Evolutionary conservation across 1,140 invertebrate species (phyloP).

Genomic region (Hyles vespertilio): DNA sequence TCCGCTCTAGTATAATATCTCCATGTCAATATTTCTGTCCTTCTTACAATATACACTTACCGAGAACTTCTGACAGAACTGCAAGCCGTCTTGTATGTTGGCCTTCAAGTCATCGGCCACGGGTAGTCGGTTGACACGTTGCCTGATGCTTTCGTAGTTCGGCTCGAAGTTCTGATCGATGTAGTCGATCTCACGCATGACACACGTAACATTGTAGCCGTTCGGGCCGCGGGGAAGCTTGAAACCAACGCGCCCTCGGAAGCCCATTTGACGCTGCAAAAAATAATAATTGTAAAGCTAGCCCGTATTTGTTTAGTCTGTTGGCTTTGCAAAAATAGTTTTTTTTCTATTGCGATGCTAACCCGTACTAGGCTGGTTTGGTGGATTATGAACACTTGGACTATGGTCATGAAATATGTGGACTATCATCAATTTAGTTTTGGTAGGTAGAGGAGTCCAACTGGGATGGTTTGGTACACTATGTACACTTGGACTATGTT

Average conservation of each 20-base stretch:
- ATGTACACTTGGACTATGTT: too few relatives aligned
- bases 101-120: conserved; percentile 77
- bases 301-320: too few relatives aligned
- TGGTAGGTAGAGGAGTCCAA: too few relatives aligned
- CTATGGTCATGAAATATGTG: too few relatives aligned
- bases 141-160: conserved; percentile 78
- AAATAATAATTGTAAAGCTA: neutral
- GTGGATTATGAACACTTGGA: too few relatives aligned
- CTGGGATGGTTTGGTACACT: too few relatives aligned
- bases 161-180: conserved; percentile 80
- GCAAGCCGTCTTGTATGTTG: conserved; percentile 79
- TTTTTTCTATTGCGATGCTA: too few relatives aligned
- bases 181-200: conserved; percentile 82
- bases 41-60: conserved; percentile 57
- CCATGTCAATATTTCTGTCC: too few relatives aligned
- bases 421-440: too few relatives aligned
- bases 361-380: too few relatives aligned
- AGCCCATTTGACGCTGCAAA: conserved; percentile 75
- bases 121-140: conserved; percentile 77
- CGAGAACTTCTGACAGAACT: conserved; percentile 81
- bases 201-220: conserved; percentile 79
- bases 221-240: conserved; percentile 73
- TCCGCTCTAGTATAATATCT: too few relatives aligned
- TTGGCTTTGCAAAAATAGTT: too few relatives aligned
- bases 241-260: conserved; percentile 77